Base-by-base conservation (phyloP, 2,888 invertebrate genomes). In the Leptopilina syphax region DNA sequence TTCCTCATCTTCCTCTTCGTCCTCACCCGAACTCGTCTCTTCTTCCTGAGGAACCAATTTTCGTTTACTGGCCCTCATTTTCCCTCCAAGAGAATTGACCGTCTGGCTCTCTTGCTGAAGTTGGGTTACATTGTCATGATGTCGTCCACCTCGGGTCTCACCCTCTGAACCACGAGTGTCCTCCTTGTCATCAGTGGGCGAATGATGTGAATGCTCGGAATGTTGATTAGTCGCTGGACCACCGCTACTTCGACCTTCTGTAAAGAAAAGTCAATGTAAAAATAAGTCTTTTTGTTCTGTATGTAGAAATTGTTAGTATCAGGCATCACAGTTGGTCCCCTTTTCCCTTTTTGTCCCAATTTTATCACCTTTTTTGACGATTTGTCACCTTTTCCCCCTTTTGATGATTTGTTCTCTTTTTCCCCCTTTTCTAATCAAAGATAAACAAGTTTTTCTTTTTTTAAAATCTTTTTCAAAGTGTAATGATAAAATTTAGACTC, bases 201-300 rank as follows among this genome's bases (percentile, higher is more conserved):
- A 92, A 63, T 92, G 88, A 82, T 93, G 92, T 12, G 93, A 92
- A 80, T 93, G 92, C 47, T 91, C 92, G 4, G 92, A 92, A 81
- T 92, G 93, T 78, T 93, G 92, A 85, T 94, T 93, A 83, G 94
- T 89, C 67, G 94, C 93, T 54, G 94, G 94, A 82, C 94, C 94
- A 87, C 93, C 93, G 87, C 92, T 93, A 87, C 92, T 93, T 85
- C 93, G 92, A 83, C 94, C 94, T 91, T 94, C 94, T 94, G 91
- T 57, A 87, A 87, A 89, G n/a, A 70, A 70, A 9, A 50, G 27
- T n/a, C 27, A 18, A 18, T 18, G 18, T 18, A 18, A 18, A 18
- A 18, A 18, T 18, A 18, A 18, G 18, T 18, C 18, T 18, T 18
- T 18, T 18, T 18, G 18, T 18, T 18, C 18, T 18, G 18, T 18